Percentiles rank a stretch among this genome's conserved stretches.
Evolutionary conservation across 2,888 invertebrate species (phyloP).

Genomic region (Exephanes ischioxanthus): DNA sequence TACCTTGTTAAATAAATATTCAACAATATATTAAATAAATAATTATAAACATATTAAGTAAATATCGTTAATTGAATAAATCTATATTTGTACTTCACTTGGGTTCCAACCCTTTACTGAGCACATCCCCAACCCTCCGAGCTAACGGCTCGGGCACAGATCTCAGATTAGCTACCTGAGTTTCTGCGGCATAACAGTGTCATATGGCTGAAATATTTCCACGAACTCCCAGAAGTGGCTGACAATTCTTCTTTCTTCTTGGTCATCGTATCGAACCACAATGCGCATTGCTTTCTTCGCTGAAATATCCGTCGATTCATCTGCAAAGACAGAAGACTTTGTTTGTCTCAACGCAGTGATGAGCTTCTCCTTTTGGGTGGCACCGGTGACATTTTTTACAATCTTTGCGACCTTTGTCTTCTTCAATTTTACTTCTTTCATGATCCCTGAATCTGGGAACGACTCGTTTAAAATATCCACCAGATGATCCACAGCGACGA

Average conservation of each 20-base stretch:
- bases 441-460: slow-evolving; percentile 74
- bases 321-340: slow-evolving; percentile 73
- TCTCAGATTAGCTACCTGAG: no score
- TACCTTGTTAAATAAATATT: no score
- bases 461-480: slow-evolving; percentile 69
- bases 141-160: no score
- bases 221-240: slow-evolving; percentile 71
- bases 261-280: no score
- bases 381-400: slow-evolving; percentile 73
- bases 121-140: no score
- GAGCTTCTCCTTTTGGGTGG: slow-evolving; percentile 71
- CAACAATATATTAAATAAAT: no score
- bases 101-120: no score
- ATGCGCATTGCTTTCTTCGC: slow-evolving; percentile 47
- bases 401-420: slow-evolving; percentile 71
- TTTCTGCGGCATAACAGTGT: no score
- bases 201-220: slow-evolving; percentile 68
- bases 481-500: slow-evolving; percentile 49
- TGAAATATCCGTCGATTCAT: slow-evolving; percentile 75
- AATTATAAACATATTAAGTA: no score
- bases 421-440: slow-evolving; percentile 69
- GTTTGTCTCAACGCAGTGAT: slow-evolving; percentile 66
- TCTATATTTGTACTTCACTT: no score
- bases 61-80: no score
- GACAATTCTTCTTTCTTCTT: slow-evolving; percentile 52